A percentile compares a stretch with the other conserved stretches of the same genome.
These are phyloP conservation scores for Calliopum simillimum DNA, from an alignment of 2,888 invertebrate species.

Conservation along the genomic window DNA sequence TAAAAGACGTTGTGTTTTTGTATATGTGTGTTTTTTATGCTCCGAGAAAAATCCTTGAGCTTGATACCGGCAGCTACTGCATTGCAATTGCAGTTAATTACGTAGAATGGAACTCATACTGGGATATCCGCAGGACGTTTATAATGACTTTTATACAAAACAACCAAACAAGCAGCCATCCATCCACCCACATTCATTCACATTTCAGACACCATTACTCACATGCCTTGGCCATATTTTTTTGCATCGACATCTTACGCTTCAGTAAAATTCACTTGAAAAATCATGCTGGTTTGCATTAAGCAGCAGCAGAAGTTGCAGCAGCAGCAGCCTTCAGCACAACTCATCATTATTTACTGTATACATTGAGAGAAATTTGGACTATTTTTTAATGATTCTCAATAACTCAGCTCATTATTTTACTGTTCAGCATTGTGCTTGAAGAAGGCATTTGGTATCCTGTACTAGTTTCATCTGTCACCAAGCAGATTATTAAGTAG, in stretches of 20 bases:
- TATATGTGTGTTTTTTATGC: constrained; percentile 1
- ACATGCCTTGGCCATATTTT: constrained; percentile 6
- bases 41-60: constrained; percentile 16
- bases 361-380: no score
- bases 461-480: no score
- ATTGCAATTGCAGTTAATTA: constrained; percentile 33
- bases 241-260: constrained; percentile 37
- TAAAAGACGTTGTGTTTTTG: no score
- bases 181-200: not conserved
- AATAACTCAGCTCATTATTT: no score
- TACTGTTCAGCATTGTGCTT: no score
- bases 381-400: no score
- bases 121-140: constrained; percentile 25
- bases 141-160: constrained; percentile 11
- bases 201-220: not conserved
- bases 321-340: constrained; percentile 15
- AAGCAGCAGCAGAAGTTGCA: constrained; percentile 34
- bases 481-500: no score
- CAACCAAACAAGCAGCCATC: not conserved
- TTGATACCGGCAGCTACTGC: not conserved
- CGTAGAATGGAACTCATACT: not conserved
- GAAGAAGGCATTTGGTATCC: no score
- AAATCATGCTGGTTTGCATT: constrained; percentile 38
- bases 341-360: not conserved
- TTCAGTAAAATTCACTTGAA: constrained; percentile 42